Conservation (phyloP, 2,888 invertebrate genomes). For the Callyntrura sp. region DNA sequence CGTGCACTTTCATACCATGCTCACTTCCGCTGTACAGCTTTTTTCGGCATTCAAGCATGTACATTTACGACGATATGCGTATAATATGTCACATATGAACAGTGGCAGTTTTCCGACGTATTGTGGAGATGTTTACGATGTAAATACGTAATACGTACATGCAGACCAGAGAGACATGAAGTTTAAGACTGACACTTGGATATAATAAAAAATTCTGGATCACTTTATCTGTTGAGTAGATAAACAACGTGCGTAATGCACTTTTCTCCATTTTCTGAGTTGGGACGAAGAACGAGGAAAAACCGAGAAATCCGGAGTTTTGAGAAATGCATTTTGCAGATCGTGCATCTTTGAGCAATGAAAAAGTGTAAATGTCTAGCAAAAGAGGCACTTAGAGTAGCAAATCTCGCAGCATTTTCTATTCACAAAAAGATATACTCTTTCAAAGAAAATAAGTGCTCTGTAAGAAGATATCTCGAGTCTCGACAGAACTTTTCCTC, state of each 20-base stretch:
- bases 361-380: background rate
- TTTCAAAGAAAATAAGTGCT: constrained; percentile 33
- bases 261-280: constrained; percentile 23
- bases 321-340: constrained; percentile 60
- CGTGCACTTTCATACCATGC: constrained; percentile 50
- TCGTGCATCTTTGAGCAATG: constrained; percentile 17
- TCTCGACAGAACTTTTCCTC: constrained; percentile 13
- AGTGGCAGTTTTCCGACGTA: constrained; percentile 1
- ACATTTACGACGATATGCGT: background rate
- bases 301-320: constrained; percentile 37
- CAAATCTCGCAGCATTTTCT: background rate
- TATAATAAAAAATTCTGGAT: constrained; percentile 49
- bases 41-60: constrained; percentile 19
- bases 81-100: no score
- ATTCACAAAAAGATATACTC: background rate
- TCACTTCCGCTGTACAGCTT: constrained; percentile 62
- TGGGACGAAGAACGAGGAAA: constrained; percentile 47
- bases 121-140: no score
- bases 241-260: constrained; percentile 33
- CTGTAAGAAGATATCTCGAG: background rate
- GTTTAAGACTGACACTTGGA: constrained; percentile 8
- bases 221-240: constrained; percentile 59
- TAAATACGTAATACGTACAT: no score
- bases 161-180: no score
- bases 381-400: constrained; percentile 1